These are phyloP conservation scores for Neotoxoptera formosana DNA, from an alignment of 1,140 invertebrate genomes.

Conservation along the genomic window DNA sequence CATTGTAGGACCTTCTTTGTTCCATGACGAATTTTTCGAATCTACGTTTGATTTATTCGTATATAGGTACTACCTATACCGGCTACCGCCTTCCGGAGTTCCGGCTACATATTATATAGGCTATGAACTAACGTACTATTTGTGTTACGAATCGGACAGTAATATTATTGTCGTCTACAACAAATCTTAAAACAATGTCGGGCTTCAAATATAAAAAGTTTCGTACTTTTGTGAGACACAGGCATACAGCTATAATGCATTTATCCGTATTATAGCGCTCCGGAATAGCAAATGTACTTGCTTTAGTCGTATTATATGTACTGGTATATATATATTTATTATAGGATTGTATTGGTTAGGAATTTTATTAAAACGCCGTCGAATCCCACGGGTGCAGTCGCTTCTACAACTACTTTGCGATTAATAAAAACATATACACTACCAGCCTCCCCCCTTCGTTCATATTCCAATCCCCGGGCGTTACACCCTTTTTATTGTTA, in stretches of 20 bases:
- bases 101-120: neutral
- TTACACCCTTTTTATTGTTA: constrained; percentile 56
- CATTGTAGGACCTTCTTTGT: neutral
- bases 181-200: neutral
- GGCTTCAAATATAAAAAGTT: neutral
- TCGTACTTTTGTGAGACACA: neutral
- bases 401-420: constrained; percentile 49
- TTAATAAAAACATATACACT: constrained; percentile 52
- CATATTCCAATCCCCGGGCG: constrained; percentile 34
- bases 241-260: too few relatives aligned
- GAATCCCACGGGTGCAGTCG: constrained; percentile 45
- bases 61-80: neutral
- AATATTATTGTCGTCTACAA: neutral
- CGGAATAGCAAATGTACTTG: neutral
- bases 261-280: neutral
- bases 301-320: neutral
- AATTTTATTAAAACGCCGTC: constrained; percentile 44
- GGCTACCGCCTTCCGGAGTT: neutral
- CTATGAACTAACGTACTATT: neutral
- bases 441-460: constrained; percentile 35
- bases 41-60: constrained; percentile 29
- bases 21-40: constrained; percentile 48
- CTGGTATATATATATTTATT: neutral
- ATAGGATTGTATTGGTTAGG: neutral
- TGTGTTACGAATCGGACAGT: neutral